phyloP scores from a whole-genome alignment of 2,888 invertebrate genomes.

The Agrotis ipsilon region DNA sequence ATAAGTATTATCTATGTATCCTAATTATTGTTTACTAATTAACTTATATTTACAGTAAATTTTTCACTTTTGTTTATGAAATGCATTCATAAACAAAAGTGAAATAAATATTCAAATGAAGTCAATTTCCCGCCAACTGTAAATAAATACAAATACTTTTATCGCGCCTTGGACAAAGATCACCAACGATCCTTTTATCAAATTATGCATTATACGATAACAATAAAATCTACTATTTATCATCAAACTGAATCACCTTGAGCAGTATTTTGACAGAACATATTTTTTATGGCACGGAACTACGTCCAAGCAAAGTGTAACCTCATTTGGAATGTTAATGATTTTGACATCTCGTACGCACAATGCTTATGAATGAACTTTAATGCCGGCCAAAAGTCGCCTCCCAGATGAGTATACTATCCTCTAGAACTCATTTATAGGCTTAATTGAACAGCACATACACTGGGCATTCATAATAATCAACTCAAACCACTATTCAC shows the following conservation, averaged over 20 bases:
- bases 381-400: slow-evolving; percentile 9
- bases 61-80: too few relatives aligned
- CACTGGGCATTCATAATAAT: slow-evolving; percentile 10
- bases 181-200: background rate
- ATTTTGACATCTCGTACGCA: slow-evolving; percentile 46
- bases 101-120: slow-evolving; percentile 12
- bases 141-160: slow-evolving; percentile 25
- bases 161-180: slow-evolving; percentile 24
- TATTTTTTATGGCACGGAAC: slow-evolving; percentile 12
- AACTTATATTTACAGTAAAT: background rate
- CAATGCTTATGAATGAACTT: slow-evolving; percentile 49
- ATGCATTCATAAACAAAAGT: too few relatives aligned
- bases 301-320: slow-evolving; percentile 21
- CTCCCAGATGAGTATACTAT: background rate
- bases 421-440: background rate
- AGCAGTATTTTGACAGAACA: slow-evolving; percentile 19
- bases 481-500: slow-evolving; percentile 18
- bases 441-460: background rate
- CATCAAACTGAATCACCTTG: slow-evolving; percentile 47
- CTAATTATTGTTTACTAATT: background rate
- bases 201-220: background rate
- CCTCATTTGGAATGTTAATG: slow-evolving; percentile 44
- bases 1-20: background rate
- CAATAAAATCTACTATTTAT: background rate
- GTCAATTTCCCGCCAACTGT: slow-evolving; percentile 32